Percentiles rank a stretch among this genome's conserved stretches.
These are phyloP conservation scores for Montipora capitata DNA, from an alignment of 92 coral and sea anemone genomes.

Conservation along the genomic window DNA sequence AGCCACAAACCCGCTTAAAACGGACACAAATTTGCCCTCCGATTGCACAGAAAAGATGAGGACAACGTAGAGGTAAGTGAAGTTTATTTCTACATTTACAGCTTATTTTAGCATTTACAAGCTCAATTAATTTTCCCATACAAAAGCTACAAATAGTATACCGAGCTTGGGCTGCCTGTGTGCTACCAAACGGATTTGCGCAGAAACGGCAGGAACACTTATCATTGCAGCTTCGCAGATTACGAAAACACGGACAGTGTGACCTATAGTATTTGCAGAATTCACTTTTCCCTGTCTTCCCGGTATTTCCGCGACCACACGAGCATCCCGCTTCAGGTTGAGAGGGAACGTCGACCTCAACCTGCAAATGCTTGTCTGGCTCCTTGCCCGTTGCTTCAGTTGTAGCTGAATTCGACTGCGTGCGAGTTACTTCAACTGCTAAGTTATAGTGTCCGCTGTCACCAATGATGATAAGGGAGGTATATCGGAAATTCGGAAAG, in stretches of 20 bases:
- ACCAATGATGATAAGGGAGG: conserved; percentile 37
- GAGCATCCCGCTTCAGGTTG: conserved; percentile 25
- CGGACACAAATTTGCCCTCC: no score
- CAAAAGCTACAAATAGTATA: no score
- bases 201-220: conserved; percentile 50
- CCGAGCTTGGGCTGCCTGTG: no score
- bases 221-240: conserved; percentile 26
- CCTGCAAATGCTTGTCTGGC: background rate
- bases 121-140: no score
- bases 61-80: no score
- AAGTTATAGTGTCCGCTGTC: no score
- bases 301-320: conserved; percentile 62
- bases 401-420: no score
- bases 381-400: conserved; percentile 26
- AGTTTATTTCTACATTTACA: no score
- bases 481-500: conserved; percentile 48
- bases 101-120: no score
- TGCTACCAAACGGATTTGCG: conserved; percentile 24
- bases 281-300: conserved; percentile 29
- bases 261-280: conserved; percentile 58
- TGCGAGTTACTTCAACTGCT: no score
- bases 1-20: no score
- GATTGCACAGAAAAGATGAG: no score
- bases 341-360: background rate
- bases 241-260: conserved; percentile 48